Base-by-base conservation (phyloP, 2,888 invertebrate genomes). In the Clistopyga incitator region DNA sequence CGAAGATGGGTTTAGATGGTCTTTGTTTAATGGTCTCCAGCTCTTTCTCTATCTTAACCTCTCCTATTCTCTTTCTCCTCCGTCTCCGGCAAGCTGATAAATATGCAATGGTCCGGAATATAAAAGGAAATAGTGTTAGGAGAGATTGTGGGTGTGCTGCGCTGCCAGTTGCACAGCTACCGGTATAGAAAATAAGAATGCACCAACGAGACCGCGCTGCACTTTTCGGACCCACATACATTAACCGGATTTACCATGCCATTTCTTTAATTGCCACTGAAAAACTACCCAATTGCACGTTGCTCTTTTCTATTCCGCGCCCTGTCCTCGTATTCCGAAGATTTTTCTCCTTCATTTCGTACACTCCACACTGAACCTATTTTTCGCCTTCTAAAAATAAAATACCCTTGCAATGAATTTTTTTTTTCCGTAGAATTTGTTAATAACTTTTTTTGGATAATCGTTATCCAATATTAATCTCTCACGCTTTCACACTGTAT, bases 71-170 rank as follows among this genome's bases (percentile, higher is more conserved):
- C 77, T 67, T 68, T 83, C 78, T 78, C 64, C 52, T 64, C 50
- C 47, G 68, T 72, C 56, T 68, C 50, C 81, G 85, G 81, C 81
- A 87, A 87, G 84, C 90, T 90, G 88, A 92, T 92, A 91, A 92
- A 92, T 92, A 92, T 92, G 90, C 91, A 91, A 90, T 88, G 88
- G 61, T 61, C 82, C 85, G 85, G 84, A 88, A 89, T 90, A 88
- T 90, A 90, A 89, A 88, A 84, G 77, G 81, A 45, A 67, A 52
- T 42, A 25, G 87, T 77, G 81, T 72, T 29, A 84, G 81, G 84
- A 81, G 75, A 65, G 84, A 61, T 76, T 52, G 64, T 78, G 47
- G 20, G 15, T 20, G 67, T 29, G 65, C 67, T 56, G 52, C 50
- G 20, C 34, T 25, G 54, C 25, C 25, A 25, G 56, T 56, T 56